Percentiles rank a stretch among this genome's conserved stretches.
These are phyloP conservation scores for Oryzias sinensis DNA, from an alignment of 2,797 vertebrate species.

Conservation along the genomic window DNA sequence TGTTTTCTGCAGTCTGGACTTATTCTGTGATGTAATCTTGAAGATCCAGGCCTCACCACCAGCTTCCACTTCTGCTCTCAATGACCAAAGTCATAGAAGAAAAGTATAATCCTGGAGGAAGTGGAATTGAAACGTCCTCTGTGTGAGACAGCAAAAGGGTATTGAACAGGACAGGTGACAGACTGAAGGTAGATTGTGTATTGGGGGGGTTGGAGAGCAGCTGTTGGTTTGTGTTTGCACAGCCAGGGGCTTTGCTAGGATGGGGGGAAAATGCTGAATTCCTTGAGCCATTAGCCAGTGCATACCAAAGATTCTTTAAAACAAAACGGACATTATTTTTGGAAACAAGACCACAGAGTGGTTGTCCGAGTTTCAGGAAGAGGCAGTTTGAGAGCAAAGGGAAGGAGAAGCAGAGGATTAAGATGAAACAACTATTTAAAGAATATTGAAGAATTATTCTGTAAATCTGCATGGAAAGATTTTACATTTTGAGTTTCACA, in stretches of 20 bases:
- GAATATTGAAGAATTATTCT: conserved; percentile 4
- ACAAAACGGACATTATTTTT: conserved; percentile 80
- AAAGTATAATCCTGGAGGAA: conserved; percentile 33
- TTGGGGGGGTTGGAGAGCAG: neutral
- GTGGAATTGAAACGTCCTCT: conserved; percentile 26
- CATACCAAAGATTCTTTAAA: conserved; percentile 78
- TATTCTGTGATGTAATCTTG: conserved; percentile 46
- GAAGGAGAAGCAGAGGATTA: conserved; percentile 11
- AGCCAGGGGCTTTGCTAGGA: conserved; percentile 19
- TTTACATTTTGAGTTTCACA: too few species aligned
- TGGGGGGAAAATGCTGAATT: conserved; percentile 60
- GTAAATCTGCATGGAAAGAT: neutral
- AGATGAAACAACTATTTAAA: conserved; percentile 14
- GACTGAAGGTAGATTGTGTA: conserved; percentile 7
- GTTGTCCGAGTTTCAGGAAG: conserved; percentile 47
- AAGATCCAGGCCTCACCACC: conserved; percentile 21
- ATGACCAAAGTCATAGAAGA: conserved; percentile 48
- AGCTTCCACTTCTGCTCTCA: conserved; percentile 28
- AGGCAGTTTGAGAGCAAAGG: conserved; percentile 26
- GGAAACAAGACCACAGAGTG: conserved; percentile 63
- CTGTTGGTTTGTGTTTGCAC: neutral
- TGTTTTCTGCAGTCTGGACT: conserved; percentile 18
- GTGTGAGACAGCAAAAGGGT: neutral
- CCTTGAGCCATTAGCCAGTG: conserved; percentile 56
- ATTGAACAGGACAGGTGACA: conserved; percentile 2